Conservation (phyloP, 2,888 invertebrate species). For the Rapana venosa region DNA sequence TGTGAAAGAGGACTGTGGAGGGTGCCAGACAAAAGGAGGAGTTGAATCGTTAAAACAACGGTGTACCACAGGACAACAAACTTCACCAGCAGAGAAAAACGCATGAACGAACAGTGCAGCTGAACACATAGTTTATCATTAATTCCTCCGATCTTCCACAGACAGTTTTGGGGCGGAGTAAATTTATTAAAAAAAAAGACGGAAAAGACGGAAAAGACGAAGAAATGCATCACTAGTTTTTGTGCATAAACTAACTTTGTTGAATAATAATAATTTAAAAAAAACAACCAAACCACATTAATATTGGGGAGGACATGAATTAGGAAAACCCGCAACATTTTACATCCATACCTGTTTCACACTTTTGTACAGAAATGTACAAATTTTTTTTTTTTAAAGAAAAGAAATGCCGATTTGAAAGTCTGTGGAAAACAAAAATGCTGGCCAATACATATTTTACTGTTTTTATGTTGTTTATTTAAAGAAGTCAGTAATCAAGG, state of each 20-base stretch:
- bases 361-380: too few species aligned
- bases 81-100: background rate
- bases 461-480: background rate
- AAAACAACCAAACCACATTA: background rate
- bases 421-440: too few species aligned
- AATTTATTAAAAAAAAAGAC: background rate
- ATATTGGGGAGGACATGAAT: background rate
- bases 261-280: background rate
- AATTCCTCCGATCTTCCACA: background rate
- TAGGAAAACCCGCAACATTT: too few species aligned
- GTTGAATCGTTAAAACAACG: background rate
- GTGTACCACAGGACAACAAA: slow-evolving; percentile 8
- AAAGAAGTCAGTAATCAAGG: too few species aligned
- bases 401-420: too few species aligned
- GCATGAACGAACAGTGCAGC: background rate
- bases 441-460: too few species aligned
- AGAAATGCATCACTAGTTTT: slow-evolving; percentile 1
- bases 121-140: slow-evolving; percentile 20
- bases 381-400: too few species aligned
- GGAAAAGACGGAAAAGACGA: too few species aligned
- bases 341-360: too few species aligned
- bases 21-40: slow-evolving; percentile 12
- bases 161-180: background rate
- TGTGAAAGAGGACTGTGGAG: slow-evolving; percentile 23
- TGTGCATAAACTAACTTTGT: background rate